Base-by-base conservation (phyloP, 1,140 invertebrate genomes). In the Tetramorium alpestre region DNA sequence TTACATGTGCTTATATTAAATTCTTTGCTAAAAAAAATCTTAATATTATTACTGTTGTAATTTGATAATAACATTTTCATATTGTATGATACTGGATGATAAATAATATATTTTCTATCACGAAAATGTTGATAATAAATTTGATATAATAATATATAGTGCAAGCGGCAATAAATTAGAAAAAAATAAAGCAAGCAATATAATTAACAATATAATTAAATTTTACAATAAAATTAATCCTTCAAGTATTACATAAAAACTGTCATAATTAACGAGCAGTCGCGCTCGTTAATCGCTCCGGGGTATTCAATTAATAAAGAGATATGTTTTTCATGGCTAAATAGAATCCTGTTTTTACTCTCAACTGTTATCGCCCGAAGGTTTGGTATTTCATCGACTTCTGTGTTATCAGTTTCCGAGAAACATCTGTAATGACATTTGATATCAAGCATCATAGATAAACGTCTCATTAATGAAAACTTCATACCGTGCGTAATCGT, bases 261-360 rank as follows among this genome's bases (percentile, higher is more conserved):
- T 41, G 16, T 62, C 18, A n/a, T 16, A 16, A 6, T 49, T 5
- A 22, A 65, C n/a, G 11, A 65, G 10, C 18, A 16, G 41, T 77
- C 18, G 49, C 13, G 4, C 33, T 4, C 33, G 33, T 33, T 51
- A 51, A 51, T 4, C 16, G 13, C 8, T 78, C n/a, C 28, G 5
- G 28, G 5, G 28, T 62, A 49, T 78, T 80, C 28, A 51, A 51
- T 65, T 78, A 65, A 64, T 78, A 78, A 64, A 67, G 2, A 47
- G 18, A 78, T 49, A 22, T 6, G 18, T 11, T 77, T 49, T 67
- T 67, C 11, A 51, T 22, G 44, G 7, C 25, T 51, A 67, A 2
- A 64, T 25, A 41, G n/a, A 7, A 38, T 51, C 13, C 10, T 38
- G 3, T 6, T 60, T 67, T 64, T 47, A 28, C 6, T 44, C 13